Base-by-base conservation (phyloP, 2,888 invertebrate genomes). In the Nipponacmea schrenckii region DNA sequence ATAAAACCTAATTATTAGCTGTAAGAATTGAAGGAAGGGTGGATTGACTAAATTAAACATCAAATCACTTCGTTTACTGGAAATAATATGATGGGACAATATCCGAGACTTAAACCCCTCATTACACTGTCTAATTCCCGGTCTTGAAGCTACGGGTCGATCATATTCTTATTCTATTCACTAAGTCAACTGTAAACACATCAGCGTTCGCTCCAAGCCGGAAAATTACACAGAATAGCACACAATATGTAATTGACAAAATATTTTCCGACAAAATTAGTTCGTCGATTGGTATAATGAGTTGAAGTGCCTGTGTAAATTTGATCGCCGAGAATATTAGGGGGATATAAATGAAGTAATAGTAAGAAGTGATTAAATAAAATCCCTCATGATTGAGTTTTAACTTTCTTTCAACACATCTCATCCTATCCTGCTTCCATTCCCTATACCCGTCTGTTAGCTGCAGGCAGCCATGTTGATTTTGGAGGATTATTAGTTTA, bases 161-260 rank as follows among this genome's bases (percentile, higher is more conserved):
- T 56, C 56, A 56, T 20, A 20, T 20, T 24, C 68, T 75, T 67
- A 77, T 78, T 78, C 74, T 75, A 71, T 69, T 64, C 67, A 50
- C 64, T 71, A 68, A 74, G 73, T 68, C 77, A 68, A 65, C 67
- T 69, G 73, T 73, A 78, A 78, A 78, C 71, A 74, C 71, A 71
- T 69, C 75, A 77, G 74, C 68, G 48, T 27, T 50, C 65, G 75
- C 64, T 71, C 75, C 71, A 70, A 71, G 65, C 73, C 77, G 74
- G 75, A 78, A 78, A 78, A 78, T 77, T 74, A 74, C 73, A 71
- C 75, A 68, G 69, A 70, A 45, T 68, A 71, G 70, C 67, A 69
- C 73, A 78, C 78, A 78, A 78, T 78, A 74, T 74, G 75, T 78
- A 77, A 78, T 78, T 78, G 78, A 78, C 77, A 78, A 78, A 78